phyloP scores from a whole-genome alignment of 2,888 invertebrate genomes.

The Pherbina coryleti region DNA sequence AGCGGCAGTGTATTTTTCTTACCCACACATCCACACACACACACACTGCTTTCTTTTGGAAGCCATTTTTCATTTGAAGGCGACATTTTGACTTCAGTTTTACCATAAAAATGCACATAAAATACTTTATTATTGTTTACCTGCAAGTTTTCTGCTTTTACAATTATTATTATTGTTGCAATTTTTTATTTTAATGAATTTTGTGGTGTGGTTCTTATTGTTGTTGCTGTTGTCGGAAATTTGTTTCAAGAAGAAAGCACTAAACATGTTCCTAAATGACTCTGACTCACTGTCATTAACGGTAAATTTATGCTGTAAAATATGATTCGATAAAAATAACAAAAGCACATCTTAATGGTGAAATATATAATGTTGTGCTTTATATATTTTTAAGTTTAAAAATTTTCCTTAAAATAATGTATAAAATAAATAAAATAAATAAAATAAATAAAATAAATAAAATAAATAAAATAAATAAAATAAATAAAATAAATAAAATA shows the following conservation, averaged over 20 bases:
- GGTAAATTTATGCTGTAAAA: not conserved
- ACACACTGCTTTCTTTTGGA: not conserved
- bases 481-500: too few species aligned
- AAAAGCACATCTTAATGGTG: too few species aligned
- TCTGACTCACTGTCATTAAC: not conserved
- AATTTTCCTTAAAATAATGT: too few species aligned
- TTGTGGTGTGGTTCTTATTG: not conserved
- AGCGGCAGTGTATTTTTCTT: not conserved
- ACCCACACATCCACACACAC: not conserved
- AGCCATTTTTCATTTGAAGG: not conserved
- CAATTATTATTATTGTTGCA: constrained; percentile 10
- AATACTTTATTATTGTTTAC: constrained; percentile 23
- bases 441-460: too few species aligned
- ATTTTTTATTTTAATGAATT: not conserved
- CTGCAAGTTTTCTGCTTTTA: constrained; percentile 7
- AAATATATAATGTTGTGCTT: too few species aligned
- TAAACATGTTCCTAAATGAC: not conserved
- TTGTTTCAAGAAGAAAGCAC: not conserved
- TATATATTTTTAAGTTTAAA: too few species aligned
- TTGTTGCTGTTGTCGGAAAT: constrained; percentile 3
- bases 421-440: too few species aligned
- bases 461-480: too few species aligned
- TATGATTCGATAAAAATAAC: too few species aligned
- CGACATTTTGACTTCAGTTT: constrained; percentile 31
- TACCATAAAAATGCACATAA: constrained; percentile 27